Evolutionary conservation across 1,140 invertebrate genomes (phyloP).

Genomic region (Diorhabda sublineata): DNA sequence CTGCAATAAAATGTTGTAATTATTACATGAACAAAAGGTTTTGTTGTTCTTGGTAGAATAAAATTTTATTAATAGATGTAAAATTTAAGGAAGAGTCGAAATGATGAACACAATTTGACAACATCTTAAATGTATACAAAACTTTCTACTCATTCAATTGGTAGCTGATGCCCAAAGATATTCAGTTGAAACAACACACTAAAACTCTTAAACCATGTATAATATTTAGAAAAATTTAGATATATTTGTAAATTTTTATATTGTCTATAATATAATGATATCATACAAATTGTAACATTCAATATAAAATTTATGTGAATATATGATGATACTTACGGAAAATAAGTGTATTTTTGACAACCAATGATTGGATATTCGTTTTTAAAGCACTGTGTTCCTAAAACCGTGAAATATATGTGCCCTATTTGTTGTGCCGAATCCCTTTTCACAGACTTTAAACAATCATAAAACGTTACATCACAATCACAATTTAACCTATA

Average conservation of each 20-base stretch:
- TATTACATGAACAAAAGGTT: no score
- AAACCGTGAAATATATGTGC: constrained; percentile 60
- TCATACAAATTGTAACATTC: background rate
- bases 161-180: background rate
- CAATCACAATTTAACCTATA: constrained; percentile 62
- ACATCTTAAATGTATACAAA: no score
- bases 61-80: no score
- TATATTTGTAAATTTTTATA: background rate
- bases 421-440: constrained; percentile 55
- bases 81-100: no score
- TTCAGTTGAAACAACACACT: no score
- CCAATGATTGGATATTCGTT: constrained; percentile 60
- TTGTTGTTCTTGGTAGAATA: no score
- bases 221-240: background rate
- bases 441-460: constrained; percentile 54
- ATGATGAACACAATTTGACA: no score
- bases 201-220: background rate
- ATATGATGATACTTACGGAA: constrained; percentile 31
- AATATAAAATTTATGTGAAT: constrained; percentile 33
- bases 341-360: constrained; percentile 50
- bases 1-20: no score
- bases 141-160: background rate
- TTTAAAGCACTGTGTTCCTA: constrained; percentile 63
- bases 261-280: background rate
- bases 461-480: constrained; percentile 64